Percentiles rank a stretch among this genome's conserved stretches.
Evolutionary conservation across 2,113 vertebrate species (phyloP).

Genomic region (Tenrec ecaudatus): DNA sequence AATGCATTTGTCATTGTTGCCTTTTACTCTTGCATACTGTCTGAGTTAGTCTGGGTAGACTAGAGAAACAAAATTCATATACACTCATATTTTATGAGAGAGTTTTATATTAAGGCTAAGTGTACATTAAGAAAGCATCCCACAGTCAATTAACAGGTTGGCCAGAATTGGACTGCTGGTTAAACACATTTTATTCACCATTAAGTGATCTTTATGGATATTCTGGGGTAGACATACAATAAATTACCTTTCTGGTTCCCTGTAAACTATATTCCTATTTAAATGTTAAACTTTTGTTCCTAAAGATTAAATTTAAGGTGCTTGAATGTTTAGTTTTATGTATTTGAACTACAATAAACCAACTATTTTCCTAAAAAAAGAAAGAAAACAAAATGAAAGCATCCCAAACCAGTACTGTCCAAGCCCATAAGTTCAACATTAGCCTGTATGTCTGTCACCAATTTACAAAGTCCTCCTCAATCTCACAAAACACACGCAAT

Average conservation of each 20-base stretch:
- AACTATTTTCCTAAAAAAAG: slow-evolving; percentile 87
- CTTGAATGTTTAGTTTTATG: slow-evolving; percentile 93
- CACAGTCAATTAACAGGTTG: slow-evolving; percentile 69
- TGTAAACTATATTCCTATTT: slow-evolving; percentile 91
- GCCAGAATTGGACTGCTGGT: slow-evolving; percentile 85
- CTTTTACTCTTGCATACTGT: too few relatives aligned
- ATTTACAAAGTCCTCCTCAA: too few relatives aligned
- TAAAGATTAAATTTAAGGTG: slow-evolving; percentile 94
- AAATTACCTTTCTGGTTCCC: slow-evolving; percentile 86
- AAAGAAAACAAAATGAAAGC: too few relatives aligned
- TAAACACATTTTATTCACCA: slow-evolving; percentile 85
- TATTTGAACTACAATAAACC: slow-evolving; percentile 93
- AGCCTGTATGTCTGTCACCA: too few relatives aligned
- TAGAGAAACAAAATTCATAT: too few relatives aligned
- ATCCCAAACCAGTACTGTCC: too few relatives aligned
- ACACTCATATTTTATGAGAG: too few relatives aligned
- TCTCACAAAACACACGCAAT: too few relatives aligned
- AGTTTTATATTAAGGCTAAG: too few relatives aligned
- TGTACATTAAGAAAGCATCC: neutral
- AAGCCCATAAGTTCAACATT: too few relatives aligned
- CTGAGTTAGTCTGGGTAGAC: too few relatives aligned
- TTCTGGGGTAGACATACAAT: slow-evolving; percentile 86
- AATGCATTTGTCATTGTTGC: too few relatives aligned
- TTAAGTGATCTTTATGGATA: slow-evolving; percentile 74
- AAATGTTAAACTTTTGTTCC: slow-evolving; percentile 93